phyloP scores from a whole-genome alignment of 92 coral and sea anemone genomes.

The Palythoa grandiflora region DNA sequence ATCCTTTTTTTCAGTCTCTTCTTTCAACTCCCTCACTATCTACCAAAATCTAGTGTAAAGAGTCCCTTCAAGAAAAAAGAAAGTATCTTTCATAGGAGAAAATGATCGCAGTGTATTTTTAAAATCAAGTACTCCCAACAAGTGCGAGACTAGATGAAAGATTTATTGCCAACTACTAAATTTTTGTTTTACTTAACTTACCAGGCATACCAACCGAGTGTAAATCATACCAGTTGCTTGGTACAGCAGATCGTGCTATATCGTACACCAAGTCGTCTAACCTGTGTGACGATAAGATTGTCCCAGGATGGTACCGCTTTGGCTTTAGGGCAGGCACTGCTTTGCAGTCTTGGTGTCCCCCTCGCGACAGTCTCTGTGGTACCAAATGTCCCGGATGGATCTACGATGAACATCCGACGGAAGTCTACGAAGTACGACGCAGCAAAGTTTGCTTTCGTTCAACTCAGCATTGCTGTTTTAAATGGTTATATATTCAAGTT shows the following conservation, averaged over 20 bases:
- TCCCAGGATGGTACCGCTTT: conserved; percentile 64
- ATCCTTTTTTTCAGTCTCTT: no score
- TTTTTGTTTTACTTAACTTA: no score
- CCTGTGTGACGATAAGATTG: conserved; percentile 37
- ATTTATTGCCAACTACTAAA: no score
- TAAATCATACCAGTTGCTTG: conserved; percentile 2
- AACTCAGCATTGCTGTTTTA: not conserved
- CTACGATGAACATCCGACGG: conserved; percentile 48
- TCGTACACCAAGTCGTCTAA: not conserved
- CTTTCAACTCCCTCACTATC: no score
- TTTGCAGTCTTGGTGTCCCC: conserved; percentile 44
- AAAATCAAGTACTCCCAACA: no score
- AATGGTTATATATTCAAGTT: not conserved
- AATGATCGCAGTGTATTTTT: no score
- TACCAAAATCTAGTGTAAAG: no score
- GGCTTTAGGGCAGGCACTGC: conserved; percentile 56
- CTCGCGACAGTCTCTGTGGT: conserved; percentile 23
- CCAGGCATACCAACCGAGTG: conserved; percentile 1
- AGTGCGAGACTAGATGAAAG: no score
- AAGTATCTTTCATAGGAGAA: no score
- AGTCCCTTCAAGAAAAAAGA: no score
- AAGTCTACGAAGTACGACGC: not conserved
- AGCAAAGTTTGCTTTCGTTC: conserved; percentile 48
- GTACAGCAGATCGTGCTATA: not conserved
- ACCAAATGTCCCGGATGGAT: conserved; percentile 57